Percentiles rank a stretch among this genome's conserved stretches.
Conservation (phyloP, 2,797 vertebrate species). For the Parotocinclus haroldoi region DNA sequence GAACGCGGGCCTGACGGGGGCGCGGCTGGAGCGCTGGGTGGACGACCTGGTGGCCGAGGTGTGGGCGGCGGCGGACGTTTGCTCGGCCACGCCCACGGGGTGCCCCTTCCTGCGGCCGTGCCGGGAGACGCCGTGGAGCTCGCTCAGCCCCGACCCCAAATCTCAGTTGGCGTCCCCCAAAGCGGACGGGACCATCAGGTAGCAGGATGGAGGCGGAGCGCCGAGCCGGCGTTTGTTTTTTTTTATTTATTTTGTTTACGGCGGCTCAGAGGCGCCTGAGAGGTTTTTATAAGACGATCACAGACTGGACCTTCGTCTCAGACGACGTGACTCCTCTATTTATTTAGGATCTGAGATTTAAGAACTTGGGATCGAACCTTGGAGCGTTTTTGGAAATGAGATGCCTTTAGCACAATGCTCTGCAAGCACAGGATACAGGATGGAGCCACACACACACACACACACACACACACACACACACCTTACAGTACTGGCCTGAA, state of each 20-base stretch:
- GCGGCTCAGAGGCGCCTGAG: slow-evolving; percentile 30
- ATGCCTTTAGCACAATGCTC: slow-evolving; percentile 31
- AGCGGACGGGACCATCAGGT: slow-evolving; percentile 90
- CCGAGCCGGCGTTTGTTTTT: slow-evolving; percentile 18
- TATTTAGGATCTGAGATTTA: slow-evolving; percentile 68
- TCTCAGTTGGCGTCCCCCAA: slow-evolving; percentile 82
- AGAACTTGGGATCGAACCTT: slow-evolving; percentile 68
- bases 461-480: neutral
- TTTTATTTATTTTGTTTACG: slow-evolving; percentile 47
- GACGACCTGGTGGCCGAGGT: slow-evolving; percentile 80
- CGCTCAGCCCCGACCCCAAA: slow-evolving; percentile 94
- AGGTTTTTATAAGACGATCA: neutral
- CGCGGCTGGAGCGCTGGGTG: slow-evolving; percentile 84
- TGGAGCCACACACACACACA: neutral
- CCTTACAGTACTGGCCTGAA: too few relatives aligned
- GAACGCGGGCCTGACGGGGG: slow-evolving; percentile 77
- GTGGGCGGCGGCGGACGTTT: slow-evolving; percentile 90
- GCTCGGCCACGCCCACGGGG: slow-evolving; percentile 75
- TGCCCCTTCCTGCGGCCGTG: slow-evolving; percentile 91
- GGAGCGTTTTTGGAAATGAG: neutral
- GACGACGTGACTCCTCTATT: slow-evolving; percentile 56
- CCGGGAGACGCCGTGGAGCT: slow-evolving; percentile 90
- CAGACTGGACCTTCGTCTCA: too few relatives aligned
- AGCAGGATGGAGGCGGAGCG: slow-evolving; percentile 74
- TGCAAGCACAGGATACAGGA: slow-evolving; percentile 30